Evolutionary conservation across 1,140 invertebrate genomes (phyloP), one percentile per base, ranked within the genome.

Genomic region (Sitobion miscanthi): DNA sequence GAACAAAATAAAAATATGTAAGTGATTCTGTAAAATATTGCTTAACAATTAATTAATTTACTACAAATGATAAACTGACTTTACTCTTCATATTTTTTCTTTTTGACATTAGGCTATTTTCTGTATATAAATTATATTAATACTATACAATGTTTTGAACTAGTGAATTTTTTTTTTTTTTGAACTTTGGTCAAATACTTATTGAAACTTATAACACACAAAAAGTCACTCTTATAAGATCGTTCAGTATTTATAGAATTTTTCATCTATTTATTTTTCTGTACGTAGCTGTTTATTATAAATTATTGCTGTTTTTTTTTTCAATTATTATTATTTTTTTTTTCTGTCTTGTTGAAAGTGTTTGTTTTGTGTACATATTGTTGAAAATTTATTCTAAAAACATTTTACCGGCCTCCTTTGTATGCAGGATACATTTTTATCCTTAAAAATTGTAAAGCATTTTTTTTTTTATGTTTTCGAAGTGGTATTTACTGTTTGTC

Each of bases 161-260:
- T 92, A 92, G 91, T 92, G 91, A 92, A 92, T 92, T 92, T 92
- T 91, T 92, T 91, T 91, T 91, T 91, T 82, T 90, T 91, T 90
- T 62, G 57, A 91, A 85, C n/a, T 38, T 93, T 93, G 91, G 91
- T 93, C 91, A 93, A 93, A 93, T 93, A 93, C 91, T 93, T 93
- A 93, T 92, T 83, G 77, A 83, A 92, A 92, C 69, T 30, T 92
- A 82, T 69, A 92, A 92, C 77, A 85, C 82, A 82, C 30, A 52
- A 88, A 54, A 90, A 83, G 49, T 92, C 77, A 92, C 47, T 38
- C 47, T 35, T 92, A 52, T 92, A 92, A 85, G 82, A 54, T 92
- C 91, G 77, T 92, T 92, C 91, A 92, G 91, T 92, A 92, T 92
- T 91, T 91, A 82, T 91, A 49, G 45, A 89, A 91, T 91, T 91